These are phyloP conservation scores for Astreopora myriophthalma DNA, from an alignment of 64 coral and sea anemone genomes.

Conservation along the genomic window DNA sequence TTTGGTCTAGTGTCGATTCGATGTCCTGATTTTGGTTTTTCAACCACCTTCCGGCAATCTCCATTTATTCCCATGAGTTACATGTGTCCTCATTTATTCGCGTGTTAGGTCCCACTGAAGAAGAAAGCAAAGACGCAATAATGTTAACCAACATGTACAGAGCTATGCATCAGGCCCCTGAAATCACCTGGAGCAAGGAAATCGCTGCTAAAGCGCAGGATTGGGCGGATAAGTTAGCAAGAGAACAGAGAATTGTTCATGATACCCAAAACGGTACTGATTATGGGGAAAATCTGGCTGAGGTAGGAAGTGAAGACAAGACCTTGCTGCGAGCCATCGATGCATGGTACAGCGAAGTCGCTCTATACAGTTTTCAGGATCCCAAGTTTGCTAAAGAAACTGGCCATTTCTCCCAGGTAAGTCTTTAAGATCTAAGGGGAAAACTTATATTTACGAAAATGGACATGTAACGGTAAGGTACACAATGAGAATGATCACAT, in stretches of 20 bases:
- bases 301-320: constrained; percentile 17
- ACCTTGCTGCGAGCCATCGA: constrained; percentile 14
- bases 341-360: background rate
- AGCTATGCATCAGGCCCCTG: constrained; percentile 12
- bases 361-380: background rate
- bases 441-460: no score
- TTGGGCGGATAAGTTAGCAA: constrained; percentile 29
- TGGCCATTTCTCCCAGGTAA: constrained; percentile 21
- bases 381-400: background rate
- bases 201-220: background rate
- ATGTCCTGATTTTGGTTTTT: no score
- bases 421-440: background rate
- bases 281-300: constrained; percentile 16
- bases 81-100: no score
- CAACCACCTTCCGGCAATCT: background rate
- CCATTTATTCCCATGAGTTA: no score
- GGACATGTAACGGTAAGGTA: no score
- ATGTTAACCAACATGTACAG: constrained; percentile 30
- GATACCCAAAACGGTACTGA: background rate
- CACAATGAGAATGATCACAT: no score
- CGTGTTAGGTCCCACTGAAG: background rate
- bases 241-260: background rate
- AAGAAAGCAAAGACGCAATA: constrained; percentile 14
- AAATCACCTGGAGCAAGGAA: constrained; percentile 4
- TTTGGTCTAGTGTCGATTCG: no score